phyloP scores from a whole-genome alignment of 1,140 invertebrate genomes.

The Phymorhynchus buccinoides region DNA sequence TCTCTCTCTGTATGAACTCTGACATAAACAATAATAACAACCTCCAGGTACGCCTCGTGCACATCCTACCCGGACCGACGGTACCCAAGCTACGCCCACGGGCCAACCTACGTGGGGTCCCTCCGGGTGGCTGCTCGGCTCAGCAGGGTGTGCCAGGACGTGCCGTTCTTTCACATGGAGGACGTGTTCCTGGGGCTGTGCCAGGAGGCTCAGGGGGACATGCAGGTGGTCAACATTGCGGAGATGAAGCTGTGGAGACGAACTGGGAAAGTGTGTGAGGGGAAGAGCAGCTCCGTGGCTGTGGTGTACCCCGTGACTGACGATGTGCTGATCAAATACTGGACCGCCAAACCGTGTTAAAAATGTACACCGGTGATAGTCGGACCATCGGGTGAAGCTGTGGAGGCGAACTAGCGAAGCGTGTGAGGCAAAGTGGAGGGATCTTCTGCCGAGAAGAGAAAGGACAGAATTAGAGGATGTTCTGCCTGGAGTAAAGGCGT shows the following conservation, averaged over 20 bases:
- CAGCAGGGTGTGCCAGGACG: constrained; percentile 54
- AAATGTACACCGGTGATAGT: no score
- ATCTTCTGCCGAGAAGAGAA: no score
- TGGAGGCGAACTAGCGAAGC: no score
- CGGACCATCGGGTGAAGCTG: no score
- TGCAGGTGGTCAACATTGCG: background rate
- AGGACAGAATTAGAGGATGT: no score
- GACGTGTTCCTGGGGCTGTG: constrained; percentile 71
- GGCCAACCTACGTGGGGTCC: constrained; percentile 71
- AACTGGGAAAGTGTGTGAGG: background rate
- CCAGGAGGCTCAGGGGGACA: background rate
- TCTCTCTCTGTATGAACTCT: no score
- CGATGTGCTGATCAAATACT: no score
- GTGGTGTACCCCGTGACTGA: no score
- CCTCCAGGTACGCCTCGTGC: background rate
- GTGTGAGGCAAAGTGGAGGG: no score
- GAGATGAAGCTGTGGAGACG: background rate
- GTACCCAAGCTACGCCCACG: constrained; percentile 73
- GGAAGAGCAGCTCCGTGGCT: background rate
- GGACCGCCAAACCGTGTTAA: no score
- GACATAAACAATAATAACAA: background rate
- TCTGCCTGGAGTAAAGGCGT: no score
- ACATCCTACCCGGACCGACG: constrained; percentile 58
- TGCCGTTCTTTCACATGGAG: constrained; percentile 71
- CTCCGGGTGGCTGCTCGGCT: constrained; percentile 65